Percentiles rank a stretch among this genome's conserved stretches.
These are phyloP conservation scores for Armadillidium nasatum DNA, from an alignment of 1,140 invertebrate genomes.

Conservation along the genomic window DNA sequence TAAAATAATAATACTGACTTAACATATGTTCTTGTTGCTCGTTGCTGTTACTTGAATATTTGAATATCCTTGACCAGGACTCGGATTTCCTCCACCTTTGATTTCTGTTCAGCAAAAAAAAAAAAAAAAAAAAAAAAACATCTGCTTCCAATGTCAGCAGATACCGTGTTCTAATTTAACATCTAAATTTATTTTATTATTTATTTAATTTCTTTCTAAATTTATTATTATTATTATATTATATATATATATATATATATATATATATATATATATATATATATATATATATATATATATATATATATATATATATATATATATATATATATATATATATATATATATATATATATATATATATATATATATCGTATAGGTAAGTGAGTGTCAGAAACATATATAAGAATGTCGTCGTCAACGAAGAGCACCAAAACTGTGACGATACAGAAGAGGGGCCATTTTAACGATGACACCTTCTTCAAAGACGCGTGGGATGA, in stretches of 20 bases:
- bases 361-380: neutral
- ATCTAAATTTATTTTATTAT: too few relatives aligned
- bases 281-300: constrained; percentile 17
- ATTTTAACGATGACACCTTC: constrained; percentile 43
- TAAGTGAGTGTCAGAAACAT: too few relatives aligned
- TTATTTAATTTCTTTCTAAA: too few relatives aligned
- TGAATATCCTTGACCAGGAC: too few relatives aligned
- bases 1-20: too few relatives aligned
- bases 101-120: too few relatives aligned
- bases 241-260: constrained; percentile 13
- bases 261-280: constrained; percentile 22
- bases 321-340: constrained; percentile 20
- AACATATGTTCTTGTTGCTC: too few relatives aligned
- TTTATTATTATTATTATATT: neutral
- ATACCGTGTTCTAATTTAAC: too few relatives aligned
- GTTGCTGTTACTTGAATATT: too few relatives aligned
- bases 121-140: too few relatives aligned
- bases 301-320: constrained; percentile 22
- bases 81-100: too few relatives aligned
- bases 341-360: constrained; percentile 26
- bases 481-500: constrained; percentile 43
- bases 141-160: too few relatives aligned
- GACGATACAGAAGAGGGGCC: constrained; percentile 36
- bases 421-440: constrained; percentile 42
- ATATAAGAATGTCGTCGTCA: neutral